Base-by-base conservation (phyloP, 2,888 invertebrate species). In the Tethea ocularis region DNA sequence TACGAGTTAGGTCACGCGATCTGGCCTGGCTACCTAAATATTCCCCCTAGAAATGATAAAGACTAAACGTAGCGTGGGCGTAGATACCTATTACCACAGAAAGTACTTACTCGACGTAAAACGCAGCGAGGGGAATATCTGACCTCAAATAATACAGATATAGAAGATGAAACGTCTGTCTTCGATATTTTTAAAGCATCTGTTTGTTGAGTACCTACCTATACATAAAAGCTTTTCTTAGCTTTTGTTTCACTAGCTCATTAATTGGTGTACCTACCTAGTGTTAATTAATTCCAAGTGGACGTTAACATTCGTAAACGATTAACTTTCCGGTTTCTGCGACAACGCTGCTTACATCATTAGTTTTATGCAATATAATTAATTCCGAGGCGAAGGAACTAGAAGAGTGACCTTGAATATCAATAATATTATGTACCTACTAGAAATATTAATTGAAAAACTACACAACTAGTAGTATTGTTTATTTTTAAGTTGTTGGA, bases 1-100 rank as follows among this genome's bases (percentile, higher is more conserved):
- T 86, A 83, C 75, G 69, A 74, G 75, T 78, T 80, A 80, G 80
- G 86, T 88, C 90, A 91, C 89, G 91, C 88, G 75, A 89, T 75
- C 75, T 68, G 59, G 54, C 52, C 29, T 59, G 65, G 58, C 69
- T 64, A 66, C 61, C 64, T 67, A 63, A 67, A 71, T 72, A 68
- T 68, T 68, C 64, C 61, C 61, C 62, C 58, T 51, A 61, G 65
- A 68, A 70, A 46, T 56, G 38, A 59, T 51, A 36, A 11, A 33
- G n/a, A n/a, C n/a, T n/a, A n/a, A n/a, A n/a, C n/a, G n/a, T n/a
- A n/a, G n/a, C n/a, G n/a, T n/a, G n/a, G n/a, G n/a, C n/a, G n/a
- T 52, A 51, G 23, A 38, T 23, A 57, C 57, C 15, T n/a, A n/a
- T n/a, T n/a, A n/a, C n/a, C n/a, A n/a, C n/a, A n/a, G n/a, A n/a